Conservation (phyloP, 2,888 invertebrate genomes). For the Euphydryas editha region DNA sequence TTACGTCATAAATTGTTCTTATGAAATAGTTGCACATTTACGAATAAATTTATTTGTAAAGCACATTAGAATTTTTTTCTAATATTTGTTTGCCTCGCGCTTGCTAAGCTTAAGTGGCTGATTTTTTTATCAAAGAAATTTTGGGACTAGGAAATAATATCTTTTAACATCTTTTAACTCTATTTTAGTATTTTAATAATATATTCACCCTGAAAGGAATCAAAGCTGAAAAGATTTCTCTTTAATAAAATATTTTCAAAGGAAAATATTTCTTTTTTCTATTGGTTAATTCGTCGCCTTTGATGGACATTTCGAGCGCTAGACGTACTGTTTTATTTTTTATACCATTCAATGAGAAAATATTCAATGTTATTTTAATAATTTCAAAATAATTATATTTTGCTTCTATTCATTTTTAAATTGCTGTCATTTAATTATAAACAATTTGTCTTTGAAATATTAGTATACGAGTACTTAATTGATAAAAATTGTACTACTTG, state of each 20-base stretch:
- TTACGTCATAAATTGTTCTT: too few species aligned
- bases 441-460: too few species aligned
- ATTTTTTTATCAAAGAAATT: conserved; percentile 23
- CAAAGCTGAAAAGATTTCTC: conserved; percentile 28
- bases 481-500: too few species aligned
- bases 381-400: background rate
- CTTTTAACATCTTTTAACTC: conserved; percentile 26
- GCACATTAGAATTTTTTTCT: background rate
- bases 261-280: conserved; percentile 27
- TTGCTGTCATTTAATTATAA: too few species aligned
- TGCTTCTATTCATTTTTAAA: background rate
- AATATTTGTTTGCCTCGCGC: conserved; percentile 2
- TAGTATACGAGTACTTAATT: too few species aligned
- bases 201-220: conserved; percentile 22
- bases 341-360: conserved; percentile 16
- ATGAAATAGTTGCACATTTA: background rate
- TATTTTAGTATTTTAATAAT: conserved; percentile 22
- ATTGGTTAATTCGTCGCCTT: conserved; percentile 28
- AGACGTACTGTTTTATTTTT: background rate
- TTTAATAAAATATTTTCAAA: conserved; percentile 26
- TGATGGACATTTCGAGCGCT: conserved; percentile 21
- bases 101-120: conserved; percentile 10
- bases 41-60: background rate
- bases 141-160: conserved; percentile 20
- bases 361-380: conserved; percentile 15